These are phyloP conservation scores for Limnothrissa miodon DNA, from an alignment of 2,113 vertebrate genomes.

Conservation along the genomic window DNA sequence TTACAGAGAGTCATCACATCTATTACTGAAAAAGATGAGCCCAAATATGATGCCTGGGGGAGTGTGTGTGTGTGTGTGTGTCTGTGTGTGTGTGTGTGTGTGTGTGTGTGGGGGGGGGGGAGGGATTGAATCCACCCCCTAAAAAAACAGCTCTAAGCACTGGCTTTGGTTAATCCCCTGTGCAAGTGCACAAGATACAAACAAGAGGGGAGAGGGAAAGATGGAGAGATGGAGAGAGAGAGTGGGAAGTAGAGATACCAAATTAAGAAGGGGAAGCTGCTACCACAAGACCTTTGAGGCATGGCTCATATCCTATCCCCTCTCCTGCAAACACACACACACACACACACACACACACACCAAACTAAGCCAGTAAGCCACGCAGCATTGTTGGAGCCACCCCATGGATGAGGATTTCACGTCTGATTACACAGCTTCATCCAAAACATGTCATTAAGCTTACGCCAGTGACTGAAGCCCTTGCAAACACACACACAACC, in stretches of 20 bases:
- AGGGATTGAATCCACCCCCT: neutral
- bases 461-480: neutral
- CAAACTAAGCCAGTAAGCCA: neutral
- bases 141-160: neutral
- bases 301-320: neutral
- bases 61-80: no score
- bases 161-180: neutral
- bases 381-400: neutral
- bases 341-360: neutral
- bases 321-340: neutral
- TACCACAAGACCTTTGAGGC: neutral
- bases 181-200: neutral
- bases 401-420: constrained; percentile 3
- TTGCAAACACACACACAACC: neutral
- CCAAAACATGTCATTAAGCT: constrained; percentile 18
- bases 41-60: neutral
- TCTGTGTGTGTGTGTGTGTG: no score
- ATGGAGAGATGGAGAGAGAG: constrained; percentile 28
- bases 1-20: neutral
- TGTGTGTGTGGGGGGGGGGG: no score
- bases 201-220: constrained; percentile 16
- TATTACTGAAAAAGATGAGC: neutral
- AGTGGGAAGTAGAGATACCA: constrained; percentile 9
- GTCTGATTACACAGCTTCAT: constrained; percentile 13
- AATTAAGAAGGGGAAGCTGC: neutral